Base-by-base conservation (phyloP, 2,113 vertebrate genomes). In the Trichomycterus rosablanca region DNA sequence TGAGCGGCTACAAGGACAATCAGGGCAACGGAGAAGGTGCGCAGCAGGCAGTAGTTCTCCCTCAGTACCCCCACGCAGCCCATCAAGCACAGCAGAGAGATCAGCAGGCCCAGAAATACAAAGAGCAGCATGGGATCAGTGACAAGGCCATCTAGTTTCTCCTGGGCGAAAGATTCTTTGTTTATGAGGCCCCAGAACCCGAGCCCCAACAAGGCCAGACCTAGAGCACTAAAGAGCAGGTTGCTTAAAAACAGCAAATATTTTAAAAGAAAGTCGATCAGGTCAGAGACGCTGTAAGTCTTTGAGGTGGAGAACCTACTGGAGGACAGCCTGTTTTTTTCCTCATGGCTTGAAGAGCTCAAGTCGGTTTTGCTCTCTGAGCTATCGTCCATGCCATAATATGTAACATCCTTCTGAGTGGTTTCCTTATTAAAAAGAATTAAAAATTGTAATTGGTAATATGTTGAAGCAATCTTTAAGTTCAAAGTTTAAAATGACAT, bases 101-200 rank as follows among this genome's bases (percentile, higher is more conserved):
- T 71, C 2, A 72, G 58, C 22, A 94, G 69, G 5, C 90, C 92
- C 1, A 48, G 63, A 5, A 86, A 73, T 44, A 83, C 7, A 0
- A 95, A 83, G 0, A 84, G 43, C 59, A 96, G 80, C 92, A 95
- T 91, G 0, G 92, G 91, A 76, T 94, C 92, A 0, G 85, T 83
- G 1, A 88, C 83, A n/a, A 92, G 79, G 1, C 77, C 67, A 0
- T 20, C 59, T 2, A 88, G 81, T 50, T 71, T 82, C 11, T 85
- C 80, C 11, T 76, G 81, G 4, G 74, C 64, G 15, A 88, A 83
- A 0, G 86, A 88, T 34, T 86, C 84, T 67, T 93, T 95, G 70
- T 80, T 83, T 7, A 88, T 52, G 42, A 98, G 85, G 22, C 93
- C 95, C 95, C 94, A 95, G 19, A 94, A 59, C 5, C 93, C 93